phyloP scores from a whole-genome alignment of 2,888 invertebrate species.

The Dysmachus trigonus region DNA sequence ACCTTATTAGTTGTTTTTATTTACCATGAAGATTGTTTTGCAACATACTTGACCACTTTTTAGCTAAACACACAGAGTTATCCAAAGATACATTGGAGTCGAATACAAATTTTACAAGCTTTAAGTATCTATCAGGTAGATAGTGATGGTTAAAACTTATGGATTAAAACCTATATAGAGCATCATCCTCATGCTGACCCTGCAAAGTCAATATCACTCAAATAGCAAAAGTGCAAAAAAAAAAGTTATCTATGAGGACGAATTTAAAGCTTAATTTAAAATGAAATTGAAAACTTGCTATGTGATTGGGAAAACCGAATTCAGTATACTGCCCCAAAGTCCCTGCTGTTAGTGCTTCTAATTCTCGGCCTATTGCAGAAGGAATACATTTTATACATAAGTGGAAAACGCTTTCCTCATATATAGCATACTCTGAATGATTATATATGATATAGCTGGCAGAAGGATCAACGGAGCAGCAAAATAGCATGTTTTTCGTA shows the following conservation, averaged over 20 bases:
- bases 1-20: too few relatives aligned
- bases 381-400: neutral
- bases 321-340: neutral
- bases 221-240: neutral
- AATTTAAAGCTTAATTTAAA: constrained; percentile 38
- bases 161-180: neutral
- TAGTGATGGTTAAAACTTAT: neutral
- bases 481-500: neutral
- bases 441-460: too few relatives aligned
- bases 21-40: too few relatives aligned
- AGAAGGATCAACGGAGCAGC: neutral
- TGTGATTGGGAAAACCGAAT: constrained; percentile 37
- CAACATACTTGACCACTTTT: neutral
- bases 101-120: neutral
- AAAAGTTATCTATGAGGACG: neutral
- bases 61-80: neutral
- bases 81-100: neutral
- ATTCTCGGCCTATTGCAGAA: neutral
- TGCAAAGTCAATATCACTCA: neutral
- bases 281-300: constrained; percentile 36
- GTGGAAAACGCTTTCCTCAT: neutral
- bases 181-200: neutral
- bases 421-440: neutral
- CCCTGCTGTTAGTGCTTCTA: neutral
- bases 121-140: neutral